A percentile compares a stretch with the other conserved stretches of the same genome.
Evolutionary conservation across 2,888 invertebrate species (phyloP).

Genomic region (Tupiocoris notatus): DNA sequence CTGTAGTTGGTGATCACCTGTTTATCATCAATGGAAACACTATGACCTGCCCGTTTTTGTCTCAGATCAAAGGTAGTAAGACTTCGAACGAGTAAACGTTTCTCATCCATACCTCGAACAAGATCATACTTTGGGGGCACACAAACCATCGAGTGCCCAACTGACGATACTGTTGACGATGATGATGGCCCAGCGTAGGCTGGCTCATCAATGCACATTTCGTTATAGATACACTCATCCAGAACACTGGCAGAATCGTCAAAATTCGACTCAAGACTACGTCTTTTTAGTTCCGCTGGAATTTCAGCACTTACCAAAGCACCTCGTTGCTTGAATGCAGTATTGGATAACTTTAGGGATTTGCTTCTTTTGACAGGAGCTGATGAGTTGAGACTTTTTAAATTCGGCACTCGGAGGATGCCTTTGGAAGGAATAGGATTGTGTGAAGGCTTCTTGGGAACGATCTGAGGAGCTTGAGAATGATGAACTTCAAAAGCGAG

Average conservation of each 20-base stretch:
- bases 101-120: constrained; percentile 29
- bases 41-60: constrained; percentile 19
- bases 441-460: constrained; percentile 8
- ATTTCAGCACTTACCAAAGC: constrained; percentile 45
- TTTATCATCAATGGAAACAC: neutral
- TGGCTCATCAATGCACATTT: neutral
- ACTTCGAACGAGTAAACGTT: constrained; percentile 46
- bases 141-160: neutral
- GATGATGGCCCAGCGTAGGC: neutral
- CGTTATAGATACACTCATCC: neutral
- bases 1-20: neutral
- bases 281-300: constrained; percentile 41
- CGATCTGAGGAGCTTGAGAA: neutral
- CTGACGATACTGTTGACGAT: neutral
- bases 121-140: constrained; percentile 37
- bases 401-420: constrained; percentile 48
- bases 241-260: constrained; percentile 44
- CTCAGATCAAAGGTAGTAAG: constrained; percentile 48
- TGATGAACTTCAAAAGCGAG: too few species aligned
- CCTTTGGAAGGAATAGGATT: constrained; percentile 49
- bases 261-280: constrained; percentile 48
- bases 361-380: constrained; percentile 54
- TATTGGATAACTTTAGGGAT: constrained; percentile 53
- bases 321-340: constrained; percentile 50
- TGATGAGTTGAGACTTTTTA: constrained; percentile 48